Conservation (phyloP, 2,113 vertebrate genomes). For the Phalacrocorax pelagicus region DNA sequence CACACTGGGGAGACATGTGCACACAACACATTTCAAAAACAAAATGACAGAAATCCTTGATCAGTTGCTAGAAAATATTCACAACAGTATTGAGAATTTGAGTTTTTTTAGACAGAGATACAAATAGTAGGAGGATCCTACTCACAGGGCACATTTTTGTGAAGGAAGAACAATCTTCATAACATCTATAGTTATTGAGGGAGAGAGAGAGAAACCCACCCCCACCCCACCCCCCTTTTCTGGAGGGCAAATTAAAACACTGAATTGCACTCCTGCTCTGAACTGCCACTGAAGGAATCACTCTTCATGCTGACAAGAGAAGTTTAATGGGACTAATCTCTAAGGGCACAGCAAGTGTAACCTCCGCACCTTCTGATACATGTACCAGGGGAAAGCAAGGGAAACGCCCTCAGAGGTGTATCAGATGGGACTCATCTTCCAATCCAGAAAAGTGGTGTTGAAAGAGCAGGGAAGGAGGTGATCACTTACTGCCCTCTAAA, state of each 20-base stretch:
- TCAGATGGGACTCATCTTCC: neutral
- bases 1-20: no score
- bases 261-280: neutral
- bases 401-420: neutral
- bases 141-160: neutral
- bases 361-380: neutral
- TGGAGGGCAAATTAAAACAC: neutral
- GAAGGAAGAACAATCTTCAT: neutral
- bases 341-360: neutral
- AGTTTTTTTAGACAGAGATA: neutral
- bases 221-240: neutral
- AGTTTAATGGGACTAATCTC: neutral
- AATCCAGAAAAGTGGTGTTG: neutral
- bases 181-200: neutral
- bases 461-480: neutral
- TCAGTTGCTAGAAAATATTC: neutral
- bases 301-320: neutral
- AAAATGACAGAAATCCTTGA: neutral
- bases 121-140: neutral
- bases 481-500: neutral
- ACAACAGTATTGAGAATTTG: neutral
- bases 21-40: neutral
- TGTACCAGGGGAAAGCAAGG: neutral
- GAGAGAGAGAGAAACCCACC: rapidly evolving
- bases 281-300: neutral